Percentiles rank a stretch among this genome's conserved stretches.
phyloP scores from a whole-genome alignment of 2,797 vertebrate species.

The Darevskia nairensis region DNA sequence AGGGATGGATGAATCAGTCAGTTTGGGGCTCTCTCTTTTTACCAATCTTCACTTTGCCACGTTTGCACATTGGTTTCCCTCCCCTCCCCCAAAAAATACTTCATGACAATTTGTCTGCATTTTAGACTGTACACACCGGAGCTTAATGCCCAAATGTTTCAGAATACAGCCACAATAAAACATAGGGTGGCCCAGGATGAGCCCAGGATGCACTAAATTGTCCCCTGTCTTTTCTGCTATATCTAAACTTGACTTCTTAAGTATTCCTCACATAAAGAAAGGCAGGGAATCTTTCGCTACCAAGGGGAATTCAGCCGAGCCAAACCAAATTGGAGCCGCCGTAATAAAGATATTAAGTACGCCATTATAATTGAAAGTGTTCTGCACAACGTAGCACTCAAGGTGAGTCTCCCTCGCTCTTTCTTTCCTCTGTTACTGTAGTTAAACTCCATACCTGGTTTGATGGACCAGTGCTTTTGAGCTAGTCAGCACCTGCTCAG shows the following conservation, averaged over 20 bases:
- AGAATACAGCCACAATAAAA: too few species aligned
- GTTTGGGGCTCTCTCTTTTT: too few species aligned
- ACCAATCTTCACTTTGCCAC: too few species aligned
- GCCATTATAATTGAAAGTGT: constrained; percentile 55
- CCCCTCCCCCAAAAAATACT: too few species aligned
- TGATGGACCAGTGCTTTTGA: constrained; percentile 75
- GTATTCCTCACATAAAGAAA: not conserved
- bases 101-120: too few species aligned
- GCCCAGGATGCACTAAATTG: constrained; percentile 31
- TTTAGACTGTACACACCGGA: too few species aligned
- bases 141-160: too few species aligned
- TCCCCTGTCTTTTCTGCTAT: constrained; percentile 39
- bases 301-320: constrained; percentile 13
- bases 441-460: constrained; percentile 72
- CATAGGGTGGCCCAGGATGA: not conserved
- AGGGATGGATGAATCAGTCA: too few species aligned
- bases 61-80: not conserved
- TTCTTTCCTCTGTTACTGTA: constrained; percentile 44
- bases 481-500: constrained; percentile 90
- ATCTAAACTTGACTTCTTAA: constrained; percentile 46
- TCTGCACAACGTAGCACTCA: constrained; percentile 50
- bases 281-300: constrained; percentile 29
- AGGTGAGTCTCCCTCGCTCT: constrained; percentile 40
- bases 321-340: constrained; percentile 49
- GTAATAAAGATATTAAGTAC: constrained; percentile 58